Evolutionary conservation across 2,888 invertebrate genomes (phyloP), one percentile per base, ranked within the genome.

Genomic region (Temnothorax unifasciatus): DNA sequence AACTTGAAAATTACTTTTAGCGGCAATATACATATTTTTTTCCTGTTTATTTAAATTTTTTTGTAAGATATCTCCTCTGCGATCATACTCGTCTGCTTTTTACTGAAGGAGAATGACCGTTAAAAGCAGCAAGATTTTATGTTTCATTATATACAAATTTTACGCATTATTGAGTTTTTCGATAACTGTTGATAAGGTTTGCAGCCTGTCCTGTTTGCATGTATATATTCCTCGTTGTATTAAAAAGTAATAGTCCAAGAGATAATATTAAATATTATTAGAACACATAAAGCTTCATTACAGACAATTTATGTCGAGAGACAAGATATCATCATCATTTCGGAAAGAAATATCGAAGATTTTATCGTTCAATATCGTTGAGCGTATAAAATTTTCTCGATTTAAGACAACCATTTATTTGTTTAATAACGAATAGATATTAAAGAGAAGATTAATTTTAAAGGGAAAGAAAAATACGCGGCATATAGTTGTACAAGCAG

Each of bases 191-290:
- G 25, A 44, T 15, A 76, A 75, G 1, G 50, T 66, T 76, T 66
- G 75, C 15, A 21, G 50, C n/a, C 47, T 66, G 75, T 75, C 64
- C 63, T 50, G 47, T 76, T 76, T 76, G 75, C 75, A 76, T 76
- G 75, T 21, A 76, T 38, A 50, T 41, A 41, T 50, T 15, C 29
- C 41, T 29, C 29, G 0, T 66, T 47, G 63, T 21, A 38, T 75
- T 29, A 4, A 57, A 57, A 41, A 18, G 6, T 11, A 21, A 73
- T 25, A 38, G 18, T 2, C 11, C 11, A 38, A 3, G 8, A 50
- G 9, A 18, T n/a, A 63, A 75, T 15, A 21, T 41, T 9, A 47
- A 21, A 38, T 75, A 47, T 29, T 34, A 47, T 54, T 54, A 13
- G 15, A 54, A 54, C 13, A 34, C 21, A 38, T 38, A 34, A 50